Conservation (phyloP, 2,888 invertebrate genomes). For the Lasioglossum leucozonium region DNA sequence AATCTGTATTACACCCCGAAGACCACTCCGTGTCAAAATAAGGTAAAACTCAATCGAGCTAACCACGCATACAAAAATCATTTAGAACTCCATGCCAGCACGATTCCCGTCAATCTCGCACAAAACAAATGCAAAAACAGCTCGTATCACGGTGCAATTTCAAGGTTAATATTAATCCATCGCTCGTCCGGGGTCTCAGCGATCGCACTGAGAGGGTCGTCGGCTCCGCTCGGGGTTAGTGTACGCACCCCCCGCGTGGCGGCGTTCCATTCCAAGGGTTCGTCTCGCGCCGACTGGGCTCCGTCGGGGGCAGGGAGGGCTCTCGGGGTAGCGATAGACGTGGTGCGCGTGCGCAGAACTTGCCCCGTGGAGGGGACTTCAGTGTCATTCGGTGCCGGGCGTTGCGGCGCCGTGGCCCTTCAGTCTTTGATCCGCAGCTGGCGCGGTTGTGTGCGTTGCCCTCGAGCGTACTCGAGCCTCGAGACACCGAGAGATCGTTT, state of each 20-base stretch:
- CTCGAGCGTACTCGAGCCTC: conserved; percentile 38
- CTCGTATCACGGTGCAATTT: not conserved
- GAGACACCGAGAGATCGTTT: conserved; percentile 22
- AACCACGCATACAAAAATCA: not conserved
- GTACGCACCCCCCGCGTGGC: conserved; percentile 70
- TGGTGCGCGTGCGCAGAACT: conserved; percentile 69
- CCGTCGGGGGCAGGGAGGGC: conserved; percentile 39
- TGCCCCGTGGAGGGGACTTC: conserved; percentile 71
- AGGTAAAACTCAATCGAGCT: not conserved
- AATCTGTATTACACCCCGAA: no score
- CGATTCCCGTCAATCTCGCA: not conserved
- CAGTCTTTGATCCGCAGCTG: conserved; percentile 79
- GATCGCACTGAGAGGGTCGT: conserved; percentile 8
- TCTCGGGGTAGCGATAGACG: not conserved
- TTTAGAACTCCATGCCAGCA: not conserved
- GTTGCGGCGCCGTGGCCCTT: conserved; percentile 79
- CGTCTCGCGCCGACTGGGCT: conserved; percentile 16
- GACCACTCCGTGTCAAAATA: not conserved
- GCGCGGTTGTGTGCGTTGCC: conserved; percentile 68
- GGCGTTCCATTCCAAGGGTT: conserved; percentile 73
- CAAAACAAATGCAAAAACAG: not conserved
- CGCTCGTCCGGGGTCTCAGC: not conserved
- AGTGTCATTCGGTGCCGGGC: conserved; percentile 83
- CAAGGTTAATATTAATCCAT: conserved; percentile 15
- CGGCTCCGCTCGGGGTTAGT: conserved; percentile 50